Evolutionary conservation across 2,888 invertebrate species (phyloP).

Genomic region (Electrophaes corylata): DNA sequence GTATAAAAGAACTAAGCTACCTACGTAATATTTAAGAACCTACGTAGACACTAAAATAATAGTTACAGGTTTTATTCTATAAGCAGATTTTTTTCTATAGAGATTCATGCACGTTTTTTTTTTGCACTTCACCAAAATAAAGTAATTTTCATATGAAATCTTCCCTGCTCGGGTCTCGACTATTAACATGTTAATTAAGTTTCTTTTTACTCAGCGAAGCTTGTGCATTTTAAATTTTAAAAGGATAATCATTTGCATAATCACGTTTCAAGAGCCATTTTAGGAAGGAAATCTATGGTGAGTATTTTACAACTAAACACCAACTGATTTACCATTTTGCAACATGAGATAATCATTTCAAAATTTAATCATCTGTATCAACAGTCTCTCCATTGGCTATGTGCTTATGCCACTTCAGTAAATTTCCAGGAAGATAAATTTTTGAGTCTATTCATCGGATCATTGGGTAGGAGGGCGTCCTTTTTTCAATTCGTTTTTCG

Average conservation of each 20-base stretch:
- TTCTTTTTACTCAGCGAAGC: conserved; percentile 49
- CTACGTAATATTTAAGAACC: too few species aligned
- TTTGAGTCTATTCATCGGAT: too few species aligned
- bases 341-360: too few species aligned
- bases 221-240: conserved; percentile 57
- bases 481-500: too few species aligned
- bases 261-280: conserved; percentile 33
- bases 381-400: too few species aligned
- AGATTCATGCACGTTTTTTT: not conserved
- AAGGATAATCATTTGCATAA: conserved; percentile 54
- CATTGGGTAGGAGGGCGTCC: too few species aligned
- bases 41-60: too few species aligned
- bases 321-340: not conserved
- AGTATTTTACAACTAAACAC: not conserved
- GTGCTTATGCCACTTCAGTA: too few species aligned
- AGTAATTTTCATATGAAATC: conserved; percentile 41
- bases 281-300: conserved; percentile 2
- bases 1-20: not conserved
- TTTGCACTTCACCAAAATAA: conserved; percentile 13
- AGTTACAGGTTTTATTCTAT: too few species aligned
- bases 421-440: too few species aligned
- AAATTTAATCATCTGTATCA: too few species aligned
- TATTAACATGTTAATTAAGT: conserved; percentile 58
- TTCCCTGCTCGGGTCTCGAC: conserved; percentile 37
- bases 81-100: too few species aligned